phyloP scores from a whole-genome alignment of 37 sponge, comb jelly and placozoan species.

The Amphimedon queenslandica region DNA sequence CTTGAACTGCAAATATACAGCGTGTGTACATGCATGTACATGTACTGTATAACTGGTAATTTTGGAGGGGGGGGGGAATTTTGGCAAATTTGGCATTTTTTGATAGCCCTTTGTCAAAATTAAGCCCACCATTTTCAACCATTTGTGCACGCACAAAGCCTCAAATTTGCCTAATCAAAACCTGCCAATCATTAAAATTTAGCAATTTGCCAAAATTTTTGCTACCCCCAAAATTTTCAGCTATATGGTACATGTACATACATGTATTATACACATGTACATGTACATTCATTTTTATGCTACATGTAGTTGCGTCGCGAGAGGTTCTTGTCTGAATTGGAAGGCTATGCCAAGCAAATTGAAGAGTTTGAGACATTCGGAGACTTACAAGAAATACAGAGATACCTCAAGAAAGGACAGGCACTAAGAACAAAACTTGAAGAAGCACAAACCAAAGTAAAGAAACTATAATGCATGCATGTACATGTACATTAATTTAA shows the following conservation, averaged over 20 bases:
- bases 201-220: no score
- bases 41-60: neutral
- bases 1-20: no score
- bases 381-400: conserved; percentile 78
- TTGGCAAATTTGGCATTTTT: no score
- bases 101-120: no score
- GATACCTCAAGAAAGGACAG: conserved; percentile 89
- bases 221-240: no score
- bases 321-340: conserved; percentile 81
- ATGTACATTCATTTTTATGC: neutral
- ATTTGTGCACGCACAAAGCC: no score
- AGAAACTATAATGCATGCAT: neutral
- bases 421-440: conserved; percentile 74
- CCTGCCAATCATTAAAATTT: no score
- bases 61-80: no score
- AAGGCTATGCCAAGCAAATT: conserved; percentile 87
- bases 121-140: no score
- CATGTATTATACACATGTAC: no score
- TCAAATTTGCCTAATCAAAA: no score
- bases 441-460: conserved; percentile 77
- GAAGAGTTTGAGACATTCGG: conserved; percentile 88
- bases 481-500: neutral
- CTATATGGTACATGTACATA: no score
- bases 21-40: neutral
- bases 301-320: conserved; percentile 80